A percentile compares a stretch with the other conserved stretches of the same genome.
These are phyloP conservation scores for Lycocerus yunnanus DNA, from an alignment of 2,888 invertebrate genomes.

Conservation along the genomic window DNA sequence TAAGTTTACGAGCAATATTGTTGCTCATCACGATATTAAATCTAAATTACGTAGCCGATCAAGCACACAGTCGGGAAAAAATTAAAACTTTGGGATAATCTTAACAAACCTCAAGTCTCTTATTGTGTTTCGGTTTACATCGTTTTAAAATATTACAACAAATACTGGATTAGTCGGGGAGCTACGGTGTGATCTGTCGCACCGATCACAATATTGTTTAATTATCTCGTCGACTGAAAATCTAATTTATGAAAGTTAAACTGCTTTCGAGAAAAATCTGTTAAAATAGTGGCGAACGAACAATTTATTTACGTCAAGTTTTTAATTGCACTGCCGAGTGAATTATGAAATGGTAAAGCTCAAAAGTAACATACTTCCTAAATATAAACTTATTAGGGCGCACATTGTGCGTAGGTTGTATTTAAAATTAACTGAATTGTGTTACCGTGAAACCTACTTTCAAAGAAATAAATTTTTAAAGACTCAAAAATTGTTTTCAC, in stretches of 20 bases:
- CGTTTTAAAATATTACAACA: too few species aligned
- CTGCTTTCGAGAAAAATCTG: neutral
- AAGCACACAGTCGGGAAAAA: neutral
- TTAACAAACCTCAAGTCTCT: too few species aligned
- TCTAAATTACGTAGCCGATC: neutral
- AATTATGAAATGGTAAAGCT: neutral
- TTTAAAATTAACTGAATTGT: neutral
- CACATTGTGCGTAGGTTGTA: neutral
- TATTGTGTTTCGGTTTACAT: too few species aligned
- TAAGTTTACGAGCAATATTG: neutral
- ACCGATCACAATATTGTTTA: neutral
- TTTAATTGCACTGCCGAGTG: neutral
- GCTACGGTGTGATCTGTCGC: neutral
- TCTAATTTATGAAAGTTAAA: neutral
- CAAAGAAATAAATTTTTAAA: neutral
- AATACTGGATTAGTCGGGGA: neutral
- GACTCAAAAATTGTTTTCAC: neutral
- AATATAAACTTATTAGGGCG: neutral
- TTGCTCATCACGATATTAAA: neutral
- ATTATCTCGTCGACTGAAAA: neutral
- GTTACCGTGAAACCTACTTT: neutral
- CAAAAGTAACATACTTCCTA: neutral
- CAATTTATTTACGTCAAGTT: neutral
- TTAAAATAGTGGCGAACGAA: neutral
- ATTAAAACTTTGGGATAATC: neutral